Conservation (phyloP, 2,113 vertebrate species). For the Turnix velox region DNA sequence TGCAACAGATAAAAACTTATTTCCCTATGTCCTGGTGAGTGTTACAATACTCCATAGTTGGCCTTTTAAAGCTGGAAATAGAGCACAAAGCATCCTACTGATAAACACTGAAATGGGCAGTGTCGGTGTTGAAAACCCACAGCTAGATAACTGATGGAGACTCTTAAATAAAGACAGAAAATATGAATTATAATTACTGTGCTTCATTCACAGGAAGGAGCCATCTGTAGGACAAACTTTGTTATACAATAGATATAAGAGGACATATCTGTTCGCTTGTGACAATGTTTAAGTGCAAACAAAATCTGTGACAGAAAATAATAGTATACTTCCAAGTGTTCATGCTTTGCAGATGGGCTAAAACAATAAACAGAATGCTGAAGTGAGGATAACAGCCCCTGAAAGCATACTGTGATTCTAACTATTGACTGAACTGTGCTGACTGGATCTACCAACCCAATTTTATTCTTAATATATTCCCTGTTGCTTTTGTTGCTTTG, state of each 20-base stretch:
- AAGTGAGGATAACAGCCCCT: neutral
- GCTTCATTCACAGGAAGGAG: neutral
- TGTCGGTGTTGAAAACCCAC: neutral
- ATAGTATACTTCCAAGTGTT: neutral
- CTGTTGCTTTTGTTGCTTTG: neutral
- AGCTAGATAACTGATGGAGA: neutral
- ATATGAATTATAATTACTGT: neutral
- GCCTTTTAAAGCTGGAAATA: neutral
- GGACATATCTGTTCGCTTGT: neutral
- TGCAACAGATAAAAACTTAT: neutral
- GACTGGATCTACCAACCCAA: neutral
- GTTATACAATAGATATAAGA: neutral
- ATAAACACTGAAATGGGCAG: neutral
- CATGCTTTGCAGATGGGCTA: neutral
- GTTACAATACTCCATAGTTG: neutral
- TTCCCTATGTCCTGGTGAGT: neutral
- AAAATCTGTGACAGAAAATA: neutral
- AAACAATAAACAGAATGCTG: neutral
- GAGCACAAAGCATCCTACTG: neutral
- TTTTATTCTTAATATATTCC: slow-evolving; percentile 9
- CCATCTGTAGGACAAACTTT: neutral
- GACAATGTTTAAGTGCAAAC: neutral
- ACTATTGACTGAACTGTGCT: neutral
- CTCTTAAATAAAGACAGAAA: neutral
- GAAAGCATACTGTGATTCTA: neutral